phyloP scores from a whole-genome alignment of 2,113 vertebrate genomes.

The Pantherophis guttatus region DNA sequence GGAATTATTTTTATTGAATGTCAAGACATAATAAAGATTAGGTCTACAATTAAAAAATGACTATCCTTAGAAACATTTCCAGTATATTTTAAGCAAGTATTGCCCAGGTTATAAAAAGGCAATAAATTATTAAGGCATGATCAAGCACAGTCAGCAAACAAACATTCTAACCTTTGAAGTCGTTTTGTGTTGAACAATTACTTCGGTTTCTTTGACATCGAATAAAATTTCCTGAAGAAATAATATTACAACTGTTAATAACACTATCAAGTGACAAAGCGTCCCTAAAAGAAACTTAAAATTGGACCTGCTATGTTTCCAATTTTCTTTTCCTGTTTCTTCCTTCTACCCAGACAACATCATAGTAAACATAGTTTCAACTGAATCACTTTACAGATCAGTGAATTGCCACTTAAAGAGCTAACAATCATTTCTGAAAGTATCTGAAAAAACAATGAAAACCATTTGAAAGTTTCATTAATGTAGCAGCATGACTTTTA shows the following conservation, averaged over 20 bases:
- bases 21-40: neutral
- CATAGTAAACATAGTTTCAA: neutral
- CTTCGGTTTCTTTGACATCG: slow-evolving; percentile 81
- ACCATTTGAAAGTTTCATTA: neutral
- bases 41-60: neutral
- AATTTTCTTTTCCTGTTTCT: neutral
- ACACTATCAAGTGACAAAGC: neutral
- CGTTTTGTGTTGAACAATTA: slow-evolving; percentile 71
- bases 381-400: neutral
- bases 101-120: neutral
- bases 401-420: neutral
- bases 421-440: neutral
- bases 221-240: slow-evolving; percentile 70
- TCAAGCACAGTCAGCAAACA: neutral
- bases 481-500: neutral
- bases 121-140: neutral
- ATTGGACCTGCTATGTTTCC: neutral
- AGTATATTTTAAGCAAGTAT: neutral
- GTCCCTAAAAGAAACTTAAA: neutral
- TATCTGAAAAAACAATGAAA: neutral
- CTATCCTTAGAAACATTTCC: neutral
- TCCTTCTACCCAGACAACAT: neutral
- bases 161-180: slow-evolving; percentile 66
- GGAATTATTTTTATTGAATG: neutral
- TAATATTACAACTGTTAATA: neutral